These are phyloP conservation scores for Meles meles DNA, from an alignment of 2,113 vertebrate genomes.

Conservation along the genomic window DNA sequence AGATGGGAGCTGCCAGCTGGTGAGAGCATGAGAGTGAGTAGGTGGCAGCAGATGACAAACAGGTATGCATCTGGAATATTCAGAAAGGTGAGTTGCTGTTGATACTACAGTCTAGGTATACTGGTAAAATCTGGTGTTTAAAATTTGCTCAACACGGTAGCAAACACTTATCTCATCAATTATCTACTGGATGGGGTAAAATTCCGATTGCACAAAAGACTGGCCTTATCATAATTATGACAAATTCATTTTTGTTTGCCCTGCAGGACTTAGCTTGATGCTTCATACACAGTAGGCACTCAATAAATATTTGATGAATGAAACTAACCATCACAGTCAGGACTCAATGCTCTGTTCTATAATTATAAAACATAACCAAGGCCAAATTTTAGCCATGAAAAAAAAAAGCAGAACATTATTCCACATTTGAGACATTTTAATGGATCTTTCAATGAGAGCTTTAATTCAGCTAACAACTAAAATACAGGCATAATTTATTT, in stretches of 20 bases:
- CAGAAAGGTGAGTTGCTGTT: slow-evolving; percentile 3
- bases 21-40: background rate
- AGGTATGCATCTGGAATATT: background rate
- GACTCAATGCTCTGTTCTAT: slow-evolving; percentile 25
- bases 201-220: slow-evolving; percentile 20
- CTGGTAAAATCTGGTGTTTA: background rate
- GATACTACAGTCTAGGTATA: background rate
- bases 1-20: background rate
- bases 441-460: slow-evolving; percentile 48
- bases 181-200: slow-evolving; percentile 15
- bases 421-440: slow-evolving; percentile 42
- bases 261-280: slow-evolving; percentile 31
- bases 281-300: background rate
- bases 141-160: background rate
- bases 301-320: slow-evolving; percentile 60
- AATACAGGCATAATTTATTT: slow-evolving; percentile 42
- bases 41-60: background rate
- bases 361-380: slow-evolving; percentile 43
- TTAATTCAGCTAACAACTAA: slow-evolving; percentile 49
- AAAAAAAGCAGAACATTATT: slow-evolving; percentile 31
- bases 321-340: slow-evolving; percentile 32
- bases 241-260: slow-evolving; percentile 31
- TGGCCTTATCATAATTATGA: background rate
- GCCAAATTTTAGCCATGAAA: slow-evolving; percentile 3
- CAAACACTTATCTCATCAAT: background rate